phyloP scores from a whole-genome alignment of 2,888 invertebrate genomes.

The Microplitis deprimator region DNA sequence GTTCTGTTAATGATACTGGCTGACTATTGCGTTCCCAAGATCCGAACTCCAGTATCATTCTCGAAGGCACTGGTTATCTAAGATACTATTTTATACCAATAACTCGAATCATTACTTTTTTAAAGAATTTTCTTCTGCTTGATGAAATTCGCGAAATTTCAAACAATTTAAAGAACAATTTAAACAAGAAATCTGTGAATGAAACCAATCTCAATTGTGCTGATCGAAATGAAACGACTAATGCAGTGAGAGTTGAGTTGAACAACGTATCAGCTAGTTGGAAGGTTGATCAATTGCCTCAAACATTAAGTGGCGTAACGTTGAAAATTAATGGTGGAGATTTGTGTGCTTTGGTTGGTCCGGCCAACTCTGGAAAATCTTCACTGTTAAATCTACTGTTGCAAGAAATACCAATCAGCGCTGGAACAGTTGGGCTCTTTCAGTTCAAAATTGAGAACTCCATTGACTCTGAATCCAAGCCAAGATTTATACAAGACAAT shows the following conservation, averaged over 20 bases:
- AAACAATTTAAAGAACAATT: too few species aligned
- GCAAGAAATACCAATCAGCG: slow-evolving; percentile 70
- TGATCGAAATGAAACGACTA: not conserved
- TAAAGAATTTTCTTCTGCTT: slow-evolving; percentile 59
- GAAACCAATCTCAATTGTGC: too few species aligned
- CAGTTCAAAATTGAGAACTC: slow-evolving; percentile 34
- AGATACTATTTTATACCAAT: not conserved
- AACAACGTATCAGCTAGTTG: slow-evolving; percentile 56
- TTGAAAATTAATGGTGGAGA: slow-evolving; percentile 69
- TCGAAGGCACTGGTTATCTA: not conserved
- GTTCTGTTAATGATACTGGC: too few species aligned
- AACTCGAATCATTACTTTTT: slow-evolving; percentile 8
- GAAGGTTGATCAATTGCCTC: slow-evolving; percentile 60
- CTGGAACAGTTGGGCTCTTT: slow-evolving; percentile 63
- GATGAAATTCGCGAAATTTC: slow-evolving; percentile 55
- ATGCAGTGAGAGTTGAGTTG: not conserved
- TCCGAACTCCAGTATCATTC: too few species aligned
- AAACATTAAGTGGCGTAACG: slow-evolving; percentile 72
- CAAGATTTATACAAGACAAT: slow-evolving; percentile 52
- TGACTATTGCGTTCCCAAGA: too few species aligned
- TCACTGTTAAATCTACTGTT: slow-evolving; percentile 71
- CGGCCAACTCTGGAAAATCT: slow-evolving; percentile 79
- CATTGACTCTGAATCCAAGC: not conserved
- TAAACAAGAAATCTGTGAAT: too few species aligned
- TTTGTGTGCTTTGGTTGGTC: slow-evolving; percentile 76